Evolutionary conservation across 2,888 invertebrate genomes (phyloP).

Genomic region (Mythimna albipuncta): DNA sequence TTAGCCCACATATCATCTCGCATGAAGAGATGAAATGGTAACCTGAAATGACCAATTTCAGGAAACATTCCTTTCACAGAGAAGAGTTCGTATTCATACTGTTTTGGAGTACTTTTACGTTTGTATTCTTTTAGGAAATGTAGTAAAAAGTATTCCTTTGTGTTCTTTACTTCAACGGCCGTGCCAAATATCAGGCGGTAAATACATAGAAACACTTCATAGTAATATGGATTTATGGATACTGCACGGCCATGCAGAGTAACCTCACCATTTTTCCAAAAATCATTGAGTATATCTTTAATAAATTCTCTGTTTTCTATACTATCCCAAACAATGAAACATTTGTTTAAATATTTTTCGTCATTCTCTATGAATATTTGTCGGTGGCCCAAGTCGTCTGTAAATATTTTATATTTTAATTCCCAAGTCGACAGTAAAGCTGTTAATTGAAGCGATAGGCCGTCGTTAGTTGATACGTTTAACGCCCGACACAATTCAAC

Average conservation of each 20-base stretch:
- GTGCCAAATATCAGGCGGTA: conserved; percentile 80
- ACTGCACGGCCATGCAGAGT: conserved; percentile 84
- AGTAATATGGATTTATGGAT: conserved; percentile 87
- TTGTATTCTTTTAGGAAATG: conserved; percentile 85
- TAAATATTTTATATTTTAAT: conserved; percentile 80
- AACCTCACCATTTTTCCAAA: conserved; percentile 88
- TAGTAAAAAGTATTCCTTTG: conserved; percentile 84
- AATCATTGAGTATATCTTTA: conserved; percentile 83
- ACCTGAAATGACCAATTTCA: conserved; percentile 86
- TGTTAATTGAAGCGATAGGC: conserved; percentile 84
- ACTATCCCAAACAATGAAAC: conserved; percentile 83
- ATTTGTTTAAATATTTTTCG: conserved; percentile 76
- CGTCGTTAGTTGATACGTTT: conserved; percentile 82
- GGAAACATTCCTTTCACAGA: conserved; percentile 89
- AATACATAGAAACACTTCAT: conserved; percentile 86
- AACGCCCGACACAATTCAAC: conserved; percentile 81
- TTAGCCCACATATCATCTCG: conserved; percentile 89
- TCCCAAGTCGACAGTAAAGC: conserved; percentile 84
- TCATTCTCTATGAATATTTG: conserved; percentile 78
- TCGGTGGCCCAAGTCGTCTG: conserved; percentile 78
- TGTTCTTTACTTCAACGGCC: conserved; percentile 74
- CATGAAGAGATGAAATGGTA: conserved; percentile 88
- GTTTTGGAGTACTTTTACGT: conserved; percentile 84
- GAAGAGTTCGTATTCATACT: conserved; percentile 88
- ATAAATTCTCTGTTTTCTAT: conserved; percentile 83